Base-by-base conservation (phyloP, 2,888 invertebrate species). In the Seira musarum region DNA sequence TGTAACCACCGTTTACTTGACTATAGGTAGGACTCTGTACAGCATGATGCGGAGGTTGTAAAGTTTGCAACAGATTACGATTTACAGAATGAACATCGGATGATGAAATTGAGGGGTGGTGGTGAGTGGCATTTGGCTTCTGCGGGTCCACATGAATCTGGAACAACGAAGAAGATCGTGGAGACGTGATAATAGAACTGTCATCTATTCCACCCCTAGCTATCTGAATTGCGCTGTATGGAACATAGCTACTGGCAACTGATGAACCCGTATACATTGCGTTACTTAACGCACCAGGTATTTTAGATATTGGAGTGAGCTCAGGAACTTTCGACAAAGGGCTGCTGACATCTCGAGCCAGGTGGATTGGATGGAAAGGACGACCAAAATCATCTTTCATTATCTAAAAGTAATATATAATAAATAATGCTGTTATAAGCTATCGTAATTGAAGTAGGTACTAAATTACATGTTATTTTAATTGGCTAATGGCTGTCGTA, bases 321-420 rank as follows among this genome's bases (percentile, higher is more conserved):
- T n/a, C 69, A 35, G 77, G 80, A 5, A 83, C 60, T 65, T 75
- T 71, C 63, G 76, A 67, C 35, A 83, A 49, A 19, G 85, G 80
- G 30, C 8, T n/a, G 15, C 77, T 80, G 2, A 68, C 61, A 75
- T 84, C 85, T 63, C 83, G 78, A 10, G 75, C 60, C 53, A 85
- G 79, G 19, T 85, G 83, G 10, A 85, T 49, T 25, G 80, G 63
- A n/a, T 85, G 84, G 40, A 85, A 85, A 13, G 79, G 80, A 25
- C 85, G 63, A 10, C 79, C 80, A 65, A 84, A 85, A 70, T 86
- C 86, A 65, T 85, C 86, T 74, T 86, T 86, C 0, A 81, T 86
- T 1, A 85, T 70, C 83, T 85, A 49, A 0, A 68, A 61, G n/a
- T 35, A 61, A 57, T 35, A 3, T 35, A 68, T 35, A 22, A n/a